A percentile compares a stretch with the other conserved stretches of the same genome.
Conservation (phyloP, 2,797 vertebrate species). For the Coregonus ussuriensis region DNA sequence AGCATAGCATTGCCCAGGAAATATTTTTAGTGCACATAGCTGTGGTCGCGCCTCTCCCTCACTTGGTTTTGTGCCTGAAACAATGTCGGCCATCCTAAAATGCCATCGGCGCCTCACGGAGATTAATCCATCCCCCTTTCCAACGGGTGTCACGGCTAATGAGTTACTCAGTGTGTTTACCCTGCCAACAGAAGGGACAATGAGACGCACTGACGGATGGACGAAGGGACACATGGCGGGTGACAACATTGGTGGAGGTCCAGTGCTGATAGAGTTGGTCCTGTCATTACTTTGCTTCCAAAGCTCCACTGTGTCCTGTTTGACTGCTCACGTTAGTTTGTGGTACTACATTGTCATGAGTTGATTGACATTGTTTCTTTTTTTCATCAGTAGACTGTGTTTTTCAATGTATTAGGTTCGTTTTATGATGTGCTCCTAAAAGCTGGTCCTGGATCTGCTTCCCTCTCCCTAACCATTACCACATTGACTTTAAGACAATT, state of each 20-base stretch:
- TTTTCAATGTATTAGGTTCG: background rate
- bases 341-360: background rate
- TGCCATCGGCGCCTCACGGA: background rate
- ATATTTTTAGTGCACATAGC: slow-evolving; percentile 34
- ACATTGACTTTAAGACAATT: background rate
- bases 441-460: background rate
- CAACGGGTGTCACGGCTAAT: slow-evolving; percentile 6
- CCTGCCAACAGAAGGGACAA: background rate
- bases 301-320: background rate
- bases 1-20: slow-evolving; percentile 19
- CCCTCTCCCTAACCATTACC: background rate
- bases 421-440: background rate
- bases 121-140: slow-evolving; percentile 7
- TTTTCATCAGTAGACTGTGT: no score
- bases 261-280: background rate
- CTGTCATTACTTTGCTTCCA: background rate
- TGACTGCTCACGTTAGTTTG: background rate
- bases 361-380: background rate
- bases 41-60: slow-evolving; percentile 23
- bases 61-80: background rate
- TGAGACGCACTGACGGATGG: slow-evolving; percentile 2
- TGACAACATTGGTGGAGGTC: background rate
- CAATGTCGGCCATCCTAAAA: background rate
- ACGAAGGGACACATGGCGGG: no score
- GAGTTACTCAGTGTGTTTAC: slow-evolving; percentile 11